phyloP scores from a whole-genome alignment of 2,113 vertebrate genomes.

The Ursus arctos region DNA sequence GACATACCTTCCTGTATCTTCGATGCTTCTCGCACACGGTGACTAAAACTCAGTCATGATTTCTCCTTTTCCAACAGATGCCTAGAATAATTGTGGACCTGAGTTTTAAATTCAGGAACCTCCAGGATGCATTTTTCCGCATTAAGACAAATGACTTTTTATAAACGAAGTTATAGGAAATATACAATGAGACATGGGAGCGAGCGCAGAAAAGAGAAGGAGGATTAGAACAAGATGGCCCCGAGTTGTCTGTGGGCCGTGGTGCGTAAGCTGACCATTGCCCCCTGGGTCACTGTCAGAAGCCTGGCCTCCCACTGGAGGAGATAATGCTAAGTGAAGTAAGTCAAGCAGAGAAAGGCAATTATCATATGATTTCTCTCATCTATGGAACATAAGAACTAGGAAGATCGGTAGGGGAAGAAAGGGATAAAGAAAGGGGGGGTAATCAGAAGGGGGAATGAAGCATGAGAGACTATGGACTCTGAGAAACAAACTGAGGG shows the following conservation, averaged over 20 bases:
- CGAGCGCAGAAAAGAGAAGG: background rate
- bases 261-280: rapidly evolving
- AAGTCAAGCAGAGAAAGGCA: too few relatives aligned
- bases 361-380: too few relatives aligned
- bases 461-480: too few relatives aligned
- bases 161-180: background rate
- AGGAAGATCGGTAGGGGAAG: too few relatives aligned
- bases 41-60: background rate
- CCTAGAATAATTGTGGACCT: background rate
- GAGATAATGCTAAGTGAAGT: too few relatives aligned
- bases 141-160: background rate
- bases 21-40: background rate
- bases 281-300: background rate
- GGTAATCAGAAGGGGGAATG: too few relatives aligned
- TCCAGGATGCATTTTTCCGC: background rate
- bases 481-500: too few relatives aligned
- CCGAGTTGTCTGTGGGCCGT: background rate
- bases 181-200: background rate
- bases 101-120: background rate
- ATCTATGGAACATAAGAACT: too few relatives aligned
- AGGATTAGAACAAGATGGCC: rapidly evolving
- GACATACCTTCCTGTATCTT: background rate
- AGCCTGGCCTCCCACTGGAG: too few relatives aligned
- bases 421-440: too few relatives aligned
- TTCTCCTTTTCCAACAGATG: background rate